Conservation (phyloP, 2,888 invertebrate genomes). For the Melangyna quadrimaculata region DNA sequence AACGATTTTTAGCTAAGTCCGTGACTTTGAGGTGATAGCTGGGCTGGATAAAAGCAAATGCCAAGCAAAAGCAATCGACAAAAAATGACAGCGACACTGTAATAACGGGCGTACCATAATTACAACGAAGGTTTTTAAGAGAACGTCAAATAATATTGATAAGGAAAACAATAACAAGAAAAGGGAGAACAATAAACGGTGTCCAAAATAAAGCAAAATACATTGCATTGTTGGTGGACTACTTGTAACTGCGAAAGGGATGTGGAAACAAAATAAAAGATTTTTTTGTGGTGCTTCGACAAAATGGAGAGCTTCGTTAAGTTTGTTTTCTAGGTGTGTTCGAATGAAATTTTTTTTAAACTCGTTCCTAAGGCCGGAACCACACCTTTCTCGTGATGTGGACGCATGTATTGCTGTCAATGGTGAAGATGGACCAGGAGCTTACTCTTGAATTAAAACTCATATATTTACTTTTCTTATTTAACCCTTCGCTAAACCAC, state of each 20-base stretch:
- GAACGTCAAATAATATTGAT: slow-evolving; percentile 54
- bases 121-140: slow-evolving; percentile 8
- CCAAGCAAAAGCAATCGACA: not conserved
- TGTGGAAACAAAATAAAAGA: not conserved
- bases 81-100: slow-evolving; percentile 17
- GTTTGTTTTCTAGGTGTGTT: not conserved
- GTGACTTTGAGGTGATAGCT: slow-evolving; percentile 17
- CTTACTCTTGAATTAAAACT: too few species aligned
- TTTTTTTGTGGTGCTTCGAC: not conserved
- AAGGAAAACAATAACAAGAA: slow-evolving; percentile 54
- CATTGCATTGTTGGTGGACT: not conserved
- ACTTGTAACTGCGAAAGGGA: slow-evolving; percentile 5
- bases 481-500: too few species aligned
- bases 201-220: slow-evolving; percentile 29
- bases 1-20: too few species aligned
- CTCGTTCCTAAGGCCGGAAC: too few species aligned
- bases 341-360: too few species aligned
- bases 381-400: too few species aligned
- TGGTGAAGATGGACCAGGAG: too few species aligned
- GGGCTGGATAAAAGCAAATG: not conserved
- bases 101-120: slow-evolving; percentile 10
- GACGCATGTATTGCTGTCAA: too few species aligned
- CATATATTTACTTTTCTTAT: too few species aligned
- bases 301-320: not conserved
- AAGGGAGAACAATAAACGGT: slow-evolving; percentile 25